Evolutionary conservation across 1,140 invertebrate genomes (phyloP).

Genomic region (Holotrichia oblita): DNA sequence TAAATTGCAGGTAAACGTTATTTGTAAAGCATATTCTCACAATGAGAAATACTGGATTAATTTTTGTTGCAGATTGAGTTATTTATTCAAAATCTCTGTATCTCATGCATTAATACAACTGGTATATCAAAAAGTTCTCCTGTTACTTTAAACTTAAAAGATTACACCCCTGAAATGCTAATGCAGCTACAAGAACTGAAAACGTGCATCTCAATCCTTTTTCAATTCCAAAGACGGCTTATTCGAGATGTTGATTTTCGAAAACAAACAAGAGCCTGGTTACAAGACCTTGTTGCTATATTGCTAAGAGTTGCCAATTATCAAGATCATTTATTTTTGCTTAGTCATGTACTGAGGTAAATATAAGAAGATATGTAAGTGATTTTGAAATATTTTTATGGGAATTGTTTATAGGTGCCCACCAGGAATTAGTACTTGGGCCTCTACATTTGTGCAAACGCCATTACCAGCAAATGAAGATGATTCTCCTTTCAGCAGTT

Average conservation of each 20-base stretch:
- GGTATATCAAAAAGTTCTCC: slow-evolving; percentile 64
- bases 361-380: neutral
- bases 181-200: slow-evolving; percentile 61
- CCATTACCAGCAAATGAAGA: slow-evolving; percentile 50
- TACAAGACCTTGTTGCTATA: slow-evolving; percentile 72
- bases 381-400: slow-evolving; percentile 19
- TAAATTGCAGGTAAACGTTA: slow-evolving; percentile 56
- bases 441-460: slow-evolving; percentile 72
- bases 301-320: slow-evolving; percentile 76
- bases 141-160: slow-evolving; percentile 63
- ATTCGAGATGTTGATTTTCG: slow-evolving; percentile 71
- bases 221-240: slow-evolving; percentile 73
- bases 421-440: slow-evolving; percentile 78
- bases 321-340: slow-evolving; percentile 82
- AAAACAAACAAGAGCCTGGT: slow-evolving; percentile 72
- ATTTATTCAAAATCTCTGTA: slow-evolving; percentile 64
- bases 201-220: slow-evolving; percentile 71
- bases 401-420: slow-evolving; percentile 69
- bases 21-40: neutral
- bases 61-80: slow-evolving; percentile 63
- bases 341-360: slow-evolving; percentile 78
- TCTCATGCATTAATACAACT: slow-evolving; percentile 63
- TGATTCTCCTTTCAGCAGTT: slow-evolving; percentile 64
- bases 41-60: neutral
- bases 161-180: slow-evolving; percentile 63